Conservation (phyloP, 30 jellyfish, hydroid and myxozoan species). For the Catostylus mosaicus region DNA sequence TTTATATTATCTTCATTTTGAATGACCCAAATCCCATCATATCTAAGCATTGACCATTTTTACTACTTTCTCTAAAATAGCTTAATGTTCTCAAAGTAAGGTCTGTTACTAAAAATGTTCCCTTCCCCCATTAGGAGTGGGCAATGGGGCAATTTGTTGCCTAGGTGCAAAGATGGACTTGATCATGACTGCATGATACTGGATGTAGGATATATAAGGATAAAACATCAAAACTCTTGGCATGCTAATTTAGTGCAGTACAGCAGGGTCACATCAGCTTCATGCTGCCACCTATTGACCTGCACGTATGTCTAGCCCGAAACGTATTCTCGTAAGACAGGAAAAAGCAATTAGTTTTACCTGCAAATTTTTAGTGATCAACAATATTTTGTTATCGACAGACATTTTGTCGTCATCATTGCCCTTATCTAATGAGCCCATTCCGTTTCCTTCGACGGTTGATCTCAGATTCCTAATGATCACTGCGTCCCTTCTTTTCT, state of each 20-base stretch:
- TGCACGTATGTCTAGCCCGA: not conserved
- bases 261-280: not conserved
- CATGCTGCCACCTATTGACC: not conserved
- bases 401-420: not conserved
- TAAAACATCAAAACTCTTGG: not conserved
- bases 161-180: no score
- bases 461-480: not conserved
- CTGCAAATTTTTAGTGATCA: conserved; percentile 79
- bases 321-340: not conserved
- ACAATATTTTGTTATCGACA: conserved; percentile 43
- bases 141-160: no score
- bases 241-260: not conserved
- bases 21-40: no score
- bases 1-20: no score
- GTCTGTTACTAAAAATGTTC: no score
- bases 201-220: not conserved
- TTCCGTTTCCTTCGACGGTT: no score
- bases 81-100: no score
- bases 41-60: no score
- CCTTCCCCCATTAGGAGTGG: no score
- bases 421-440: conserved; percentile 17
- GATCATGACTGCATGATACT: no score
- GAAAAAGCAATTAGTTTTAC: no score
- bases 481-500: not conserved
- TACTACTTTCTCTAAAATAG: no score